These are phyloP conservation scores for Podiceps cristatus DNA, from an alignment of 2,113 vertebrate species.

Conservation along the genomic window DNA sequence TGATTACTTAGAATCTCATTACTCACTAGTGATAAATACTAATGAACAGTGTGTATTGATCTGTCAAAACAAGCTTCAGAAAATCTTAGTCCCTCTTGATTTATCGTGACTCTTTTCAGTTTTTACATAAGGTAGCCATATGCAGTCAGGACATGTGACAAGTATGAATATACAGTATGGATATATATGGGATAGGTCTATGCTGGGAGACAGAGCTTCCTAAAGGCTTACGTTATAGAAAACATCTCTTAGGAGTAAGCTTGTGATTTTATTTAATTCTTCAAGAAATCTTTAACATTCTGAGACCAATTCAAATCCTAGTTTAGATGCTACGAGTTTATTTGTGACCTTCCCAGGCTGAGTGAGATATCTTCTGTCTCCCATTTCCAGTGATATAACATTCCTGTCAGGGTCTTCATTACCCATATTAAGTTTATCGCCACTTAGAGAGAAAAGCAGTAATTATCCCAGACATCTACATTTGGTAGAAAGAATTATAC, in stretches of 20 bases:
- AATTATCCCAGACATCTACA: not conserved
- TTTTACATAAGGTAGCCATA: not conserved
- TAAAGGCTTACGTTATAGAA: not conserved
- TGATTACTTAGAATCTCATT: not conserved
- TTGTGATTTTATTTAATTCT: not conserved
- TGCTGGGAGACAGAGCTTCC: not conserved
- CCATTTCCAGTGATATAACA: not conserved
- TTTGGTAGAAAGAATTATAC: not conserved
- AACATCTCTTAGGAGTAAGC: not conserved
- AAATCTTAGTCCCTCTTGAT: not conserved
- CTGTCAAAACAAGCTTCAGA: not conserved
- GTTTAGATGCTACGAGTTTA: fast-evolving
- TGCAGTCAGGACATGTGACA: not conserved
- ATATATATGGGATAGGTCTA: not conserved
- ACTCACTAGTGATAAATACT: not conserved
- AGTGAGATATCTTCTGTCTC: not conserved
- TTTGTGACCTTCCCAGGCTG: not conserved
- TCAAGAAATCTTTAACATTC: not conserved
- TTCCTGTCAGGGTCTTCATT: not conserved
- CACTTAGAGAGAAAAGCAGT: not conserved
- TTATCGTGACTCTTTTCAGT: not conserved
- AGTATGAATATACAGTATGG: not conserved
- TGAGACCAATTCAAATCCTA: not conserved
- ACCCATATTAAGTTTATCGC: not conserved
- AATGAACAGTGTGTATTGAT: not conserved